Evolutionary conservation across 2,113 vertebrate species (phyloP), one percentile per base, ranked within the genome.

Genomic region (Sterrhoptilus dennistouni): DNA sequence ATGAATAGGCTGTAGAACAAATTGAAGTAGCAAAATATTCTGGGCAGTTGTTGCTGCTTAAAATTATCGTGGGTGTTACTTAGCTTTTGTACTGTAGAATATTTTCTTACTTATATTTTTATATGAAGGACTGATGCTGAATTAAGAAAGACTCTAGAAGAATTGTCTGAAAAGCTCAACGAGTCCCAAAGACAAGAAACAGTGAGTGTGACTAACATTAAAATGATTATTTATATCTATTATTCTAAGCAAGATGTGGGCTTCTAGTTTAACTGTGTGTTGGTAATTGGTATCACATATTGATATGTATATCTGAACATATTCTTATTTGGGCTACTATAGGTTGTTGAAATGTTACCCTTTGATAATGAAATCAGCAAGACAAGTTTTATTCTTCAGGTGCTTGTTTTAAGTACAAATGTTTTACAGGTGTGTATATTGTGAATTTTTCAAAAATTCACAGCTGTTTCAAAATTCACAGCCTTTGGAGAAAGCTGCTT

Each of bases 61-160:
- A 76, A 87, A 63, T 36, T 40, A 29, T 61, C 10, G 18, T 17
- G 14, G 8, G 35, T 70, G 9, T 56, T 88, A 21, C 14, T 85
- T 84, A n/a, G 12, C 16, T 89, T 95, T 84, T 78, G 52, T 5
- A 27, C 20, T 47, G 10, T 71, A 57, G 16, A 94, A 23, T 50
- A 54, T 76, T 91, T 8, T 72, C 72, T 88, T 93, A 59, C 16
- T 14, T 89, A 12, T 64, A 44, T 92, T 81, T 97, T 89, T 83
- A 83, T 66, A 14, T 44, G 88, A 87, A 99, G 99, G 97, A 98
- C 97, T 27, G 99, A 99, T 96, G 98, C 98, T 59, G 98, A 99
- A 97, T 99, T 98, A 80, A 99, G 98, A 87, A 98, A 93, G 92
- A 98, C 98, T 65, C 97, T 99, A 95, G 98, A 99, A 96, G 98